Percentiles rank a stretch among this genome's conserved stretches.
These are phyloP conservation scores for Heliconius sara DNA, from an alignment of 2,888 invertebrate species.

Conservation along the genomic window DNA sequence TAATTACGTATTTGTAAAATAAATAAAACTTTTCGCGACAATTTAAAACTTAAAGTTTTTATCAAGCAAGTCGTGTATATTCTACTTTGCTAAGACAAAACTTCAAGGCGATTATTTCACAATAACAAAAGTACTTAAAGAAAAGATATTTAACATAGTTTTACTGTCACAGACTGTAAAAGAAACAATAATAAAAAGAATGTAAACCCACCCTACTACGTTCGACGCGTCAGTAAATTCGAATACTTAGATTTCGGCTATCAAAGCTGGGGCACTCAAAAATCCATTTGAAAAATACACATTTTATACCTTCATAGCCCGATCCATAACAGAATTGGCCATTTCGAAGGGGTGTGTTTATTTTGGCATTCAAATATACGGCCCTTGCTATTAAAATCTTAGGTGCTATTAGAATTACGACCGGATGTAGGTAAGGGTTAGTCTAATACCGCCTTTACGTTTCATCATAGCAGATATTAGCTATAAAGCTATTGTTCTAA, in stretches of 20 bases:
- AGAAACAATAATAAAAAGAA: slow-evolving; percentile 65
- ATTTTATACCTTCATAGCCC: slow-evolving; percentile 63
- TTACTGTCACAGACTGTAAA: slow-evolving; percentile 73
- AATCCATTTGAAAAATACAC: slow-evolving; percentile 82
- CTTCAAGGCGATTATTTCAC: slow-evolving; percentile 39
- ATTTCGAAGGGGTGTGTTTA: slow-evolving; percentile 67
- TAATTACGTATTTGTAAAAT: too few relatives aligned
- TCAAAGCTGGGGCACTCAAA: slow-evolving; percentile 81
- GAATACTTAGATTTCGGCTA: slow-evolving; percentile 78
- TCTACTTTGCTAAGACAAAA: slow-evolving; percentile 48
- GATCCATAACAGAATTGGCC: slow-evolving; percentile 64
- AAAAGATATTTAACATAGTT: slow-evolving; percentile 70
- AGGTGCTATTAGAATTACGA: slow-evolving; percentile 65
- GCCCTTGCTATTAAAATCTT: slow-evolving; percentile 58
- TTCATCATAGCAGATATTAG: slow-evolving; percentile 64
- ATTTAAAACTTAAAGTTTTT: background rate
- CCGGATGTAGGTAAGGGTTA: slow-evolving; percentile 58
- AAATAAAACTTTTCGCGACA: background rate
- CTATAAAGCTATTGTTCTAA: slow-evolving; percentile 64
- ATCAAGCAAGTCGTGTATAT: background rate
- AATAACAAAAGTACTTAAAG: slow-evolving; percentile 26
- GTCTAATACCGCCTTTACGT: slow-evolving; percentile 65
- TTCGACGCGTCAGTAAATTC: slow-evolving; percentile 69
- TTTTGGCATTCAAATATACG: slow-evolving; percentile 55
- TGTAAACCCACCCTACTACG: slow-evolving; percentile 68